These are phyloP conservation scores for Amiota minor DNA, from an alignment of 2,888 invertebrate species.

Conservation along the genomic window DNA sequence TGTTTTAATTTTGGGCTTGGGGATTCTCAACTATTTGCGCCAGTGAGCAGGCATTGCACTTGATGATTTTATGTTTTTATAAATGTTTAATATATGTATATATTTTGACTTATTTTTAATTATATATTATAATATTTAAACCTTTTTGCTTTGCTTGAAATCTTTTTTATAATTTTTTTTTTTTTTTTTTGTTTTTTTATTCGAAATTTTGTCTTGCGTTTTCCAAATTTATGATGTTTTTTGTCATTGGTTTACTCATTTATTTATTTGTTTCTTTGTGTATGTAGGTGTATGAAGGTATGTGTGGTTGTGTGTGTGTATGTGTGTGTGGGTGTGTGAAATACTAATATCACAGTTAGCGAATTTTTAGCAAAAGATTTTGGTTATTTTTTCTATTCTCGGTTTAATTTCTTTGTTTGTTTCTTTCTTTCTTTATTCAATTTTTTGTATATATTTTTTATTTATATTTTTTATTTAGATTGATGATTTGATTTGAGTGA, in stretches of 20 bases:
- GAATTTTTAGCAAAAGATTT: slow-evolving; percentile 26
- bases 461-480: slow-evolving; percentile 17
- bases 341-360: slow-evolving; percentile 30
- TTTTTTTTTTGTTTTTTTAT: no score
- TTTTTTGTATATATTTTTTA: background rate
- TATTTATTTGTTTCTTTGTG: slow-evolving; percentile 33
- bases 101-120: background rate
- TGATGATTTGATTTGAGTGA: slow-evolving; percentile 47
- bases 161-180: no score
- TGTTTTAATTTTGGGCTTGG: slow-evolving; percentile 23
- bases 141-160: slow-evolving; percentile 1
- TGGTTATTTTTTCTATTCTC: slow-evolving; percentile 7
- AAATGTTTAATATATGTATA: background rate
- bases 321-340: slow-evolving; percentile 29
- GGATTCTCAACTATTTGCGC: slow-evolving; percentile 35
- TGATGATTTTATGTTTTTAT: slow-evolving; percentile 16
- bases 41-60: slow-evolving; percentile 43
- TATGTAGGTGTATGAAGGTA: slow-evolving; percentile 33
- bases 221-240: slow-evolving; percentile 37
- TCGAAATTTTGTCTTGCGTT: background rate
- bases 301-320: background rate
- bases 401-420: slow-evolving; percentile 8
- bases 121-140: background rate
- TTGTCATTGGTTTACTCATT: slow-evolving; percentile 38
- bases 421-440: slow-evolving; percentile 13